Evolutionary conservation across 2,888 invertebrate genomes (phyloP).

Genomic region (Heteromurus nitidus): DNA sequence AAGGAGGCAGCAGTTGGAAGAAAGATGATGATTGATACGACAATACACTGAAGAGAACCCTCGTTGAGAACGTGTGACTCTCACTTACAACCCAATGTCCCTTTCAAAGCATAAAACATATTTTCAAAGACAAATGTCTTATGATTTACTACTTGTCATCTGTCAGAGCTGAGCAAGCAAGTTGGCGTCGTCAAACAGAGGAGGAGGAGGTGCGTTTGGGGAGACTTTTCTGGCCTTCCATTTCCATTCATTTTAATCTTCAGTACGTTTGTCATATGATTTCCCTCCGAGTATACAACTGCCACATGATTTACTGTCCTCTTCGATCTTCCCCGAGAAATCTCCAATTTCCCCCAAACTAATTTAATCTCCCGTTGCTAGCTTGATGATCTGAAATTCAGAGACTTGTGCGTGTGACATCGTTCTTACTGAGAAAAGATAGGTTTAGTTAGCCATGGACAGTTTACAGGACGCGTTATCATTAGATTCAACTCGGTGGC

Average conservation of each 20-base stretch:
- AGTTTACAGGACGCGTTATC: too few species aligned
- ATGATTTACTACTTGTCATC: conserved; percentile 49
- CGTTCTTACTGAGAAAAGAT: too few species aligned
- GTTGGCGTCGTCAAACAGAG: background rate
- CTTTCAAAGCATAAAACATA: conserved; percentile 12
- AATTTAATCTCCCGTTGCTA: too few species aligned
- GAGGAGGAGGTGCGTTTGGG: background rate
- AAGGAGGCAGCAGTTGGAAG: background rate
- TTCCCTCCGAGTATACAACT: background rate
- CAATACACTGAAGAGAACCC: background rate
- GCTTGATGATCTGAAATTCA: too few species aligned
- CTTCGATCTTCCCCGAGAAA: background rate
- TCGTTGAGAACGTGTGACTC: background rate
- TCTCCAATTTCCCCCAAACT: too few species aligned
- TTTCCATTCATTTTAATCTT: background rate
- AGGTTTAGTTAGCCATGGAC: too few species aligned
- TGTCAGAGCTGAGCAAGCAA: background rate
- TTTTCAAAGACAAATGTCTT: conserved; percentile 44
- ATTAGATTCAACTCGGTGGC: too few species aligned
- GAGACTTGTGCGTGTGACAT: too few species aligned
- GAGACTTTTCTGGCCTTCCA: background rate
- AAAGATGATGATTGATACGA: conserved; percentile 54
- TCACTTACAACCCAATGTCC: conserved; percentile 16
- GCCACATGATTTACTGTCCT: conserved; percentile 10
- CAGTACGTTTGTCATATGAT: background rate